Percentiles rank a stretch among this genome's conserved stretches.
Evolutionary conservation across 2,113 vertebrate genomes (phyloP).

Genomic region (Andinoacara biseriatus): DNA sequence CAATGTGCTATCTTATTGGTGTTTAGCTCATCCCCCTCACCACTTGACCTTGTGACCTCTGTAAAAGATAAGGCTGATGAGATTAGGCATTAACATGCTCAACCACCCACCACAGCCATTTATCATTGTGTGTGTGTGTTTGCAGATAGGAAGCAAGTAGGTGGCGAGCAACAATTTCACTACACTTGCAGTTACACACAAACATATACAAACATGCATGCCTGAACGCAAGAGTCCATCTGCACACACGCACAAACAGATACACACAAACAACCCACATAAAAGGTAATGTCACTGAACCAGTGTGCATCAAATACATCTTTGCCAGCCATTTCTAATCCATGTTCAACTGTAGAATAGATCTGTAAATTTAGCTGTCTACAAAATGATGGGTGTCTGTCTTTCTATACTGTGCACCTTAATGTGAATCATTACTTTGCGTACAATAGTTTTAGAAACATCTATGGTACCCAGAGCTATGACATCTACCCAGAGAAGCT

Average conservation of each 20-base stretch:
- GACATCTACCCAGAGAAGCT: neutral
- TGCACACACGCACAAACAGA: conserved; percentile 25
- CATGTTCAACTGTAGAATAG: conserved; percentile 50
- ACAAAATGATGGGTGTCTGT: conserved; percentile 52
- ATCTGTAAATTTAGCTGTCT: conserved; percentile 54
- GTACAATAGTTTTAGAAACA: conserved; percentile 39
- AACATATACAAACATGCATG: conserved; percentile 27
- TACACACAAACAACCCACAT: neutral
- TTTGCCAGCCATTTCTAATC: conserved; percentile 12
- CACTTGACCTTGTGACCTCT: conserved; percentile 78
- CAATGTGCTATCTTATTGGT: conserved; percentile 70
- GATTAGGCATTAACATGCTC: conserved; percentile 82
- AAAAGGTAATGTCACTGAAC: conserved; percentile 1
- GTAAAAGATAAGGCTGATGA: conserved; percentile 80
- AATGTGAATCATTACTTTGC: conserved; percentile 52
- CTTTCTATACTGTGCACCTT: conserved; percentile 53
- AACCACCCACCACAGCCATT: conserved; percentile 74
- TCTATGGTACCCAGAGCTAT: conserved; percentile 27
- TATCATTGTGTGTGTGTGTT: conserved; percentile 67
- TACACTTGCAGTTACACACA: conserved; percentile 13
- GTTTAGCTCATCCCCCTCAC: conserved; percentile 74
- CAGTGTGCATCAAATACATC: neutral
- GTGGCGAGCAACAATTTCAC: neutral
- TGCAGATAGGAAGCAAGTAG: conserved; percentile 33
- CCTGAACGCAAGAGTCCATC: conserved; percentile 20